Conservation (phyloP, 2,113 vertebrate genomes). For the Lamprotornis superbus region DNA sequence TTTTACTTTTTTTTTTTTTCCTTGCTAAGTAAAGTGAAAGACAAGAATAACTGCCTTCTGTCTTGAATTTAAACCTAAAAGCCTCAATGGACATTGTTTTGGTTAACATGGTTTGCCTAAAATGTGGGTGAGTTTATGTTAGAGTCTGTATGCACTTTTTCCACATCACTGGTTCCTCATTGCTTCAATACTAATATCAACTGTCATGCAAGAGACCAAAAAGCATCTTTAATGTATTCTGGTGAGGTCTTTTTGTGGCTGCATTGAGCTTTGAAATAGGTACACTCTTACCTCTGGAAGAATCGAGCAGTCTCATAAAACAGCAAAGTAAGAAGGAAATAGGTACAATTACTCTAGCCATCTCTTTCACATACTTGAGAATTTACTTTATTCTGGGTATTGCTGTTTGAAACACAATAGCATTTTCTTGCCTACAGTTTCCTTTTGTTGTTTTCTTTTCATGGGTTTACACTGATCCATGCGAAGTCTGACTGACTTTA, state of each 20-base stretch:
- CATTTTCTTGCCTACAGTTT: background rate
- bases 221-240: slow-evolving; percentile 2
- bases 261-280: background rate
- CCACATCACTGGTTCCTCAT: background rate
- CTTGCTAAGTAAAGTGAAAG: background rate
- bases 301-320: background rate
- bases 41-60: background rate
- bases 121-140: background rate
- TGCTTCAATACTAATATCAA: background rate
- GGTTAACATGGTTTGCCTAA: background rate
- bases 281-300: background rate
- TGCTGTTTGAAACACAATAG: background rate
- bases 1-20: background rate
- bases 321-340: background rate
- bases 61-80: background rate
- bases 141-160: background rate
- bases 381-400: background rate
- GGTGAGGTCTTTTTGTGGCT: background rate
- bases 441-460: background rate
- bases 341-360: background rate
- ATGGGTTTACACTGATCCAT: background rate
- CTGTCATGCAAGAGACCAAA: background rate
- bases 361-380: background rate
- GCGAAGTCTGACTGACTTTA: background rate
- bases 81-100: background rate